phyloP scores from a whole-genome alignment of 2,113 vertebrate genomes.

The Sminthopsis crassicaudata region DNA sequence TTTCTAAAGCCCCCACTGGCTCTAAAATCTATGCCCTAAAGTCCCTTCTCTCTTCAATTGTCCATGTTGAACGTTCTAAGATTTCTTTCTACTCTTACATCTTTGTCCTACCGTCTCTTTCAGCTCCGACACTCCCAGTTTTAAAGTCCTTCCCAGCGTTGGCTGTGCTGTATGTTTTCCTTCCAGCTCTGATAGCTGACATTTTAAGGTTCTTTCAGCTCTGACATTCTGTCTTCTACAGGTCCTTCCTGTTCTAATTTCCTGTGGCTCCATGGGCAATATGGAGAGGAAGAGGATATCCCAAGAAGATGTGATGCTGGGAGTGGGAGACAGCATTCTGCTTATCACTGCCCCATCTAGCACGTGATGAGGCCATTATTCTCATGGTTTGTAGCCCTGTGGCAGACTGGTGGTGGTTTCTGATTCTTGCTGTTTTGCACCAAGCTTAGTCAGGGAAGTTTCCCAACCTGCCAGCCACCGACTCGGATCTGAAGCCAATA shows the following conservation, averaged over 20 bases:
- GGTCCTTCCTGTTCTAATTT: not conserved
- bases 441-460: slow-evolving; percentile 5
- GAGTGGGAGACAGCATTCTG: not conserved
- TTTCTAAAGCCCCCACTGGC: not conserved
- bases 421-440: slow-evolving; percentile 26
- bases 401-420: not conserved
- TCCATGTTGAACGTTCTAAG: not conserved
- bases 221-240: not conserved
- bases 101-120: not conserved
- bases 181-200: not conserved
- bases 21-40: not conserved
- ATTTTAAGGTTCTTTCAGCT: not conserved
- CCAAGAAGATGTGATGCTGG: not conserved
- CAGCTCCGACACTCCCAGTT: not conserved
- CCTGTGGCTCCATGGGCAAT: not conserved
- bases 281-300: not conserved
- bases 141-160: not conserved
- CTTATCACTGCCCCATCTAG: not conserved
- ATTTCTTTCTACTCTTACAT: not conserved
- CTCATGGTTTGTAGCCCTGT: not conserved
- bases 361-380: not conserved
- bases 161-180: not conserved
- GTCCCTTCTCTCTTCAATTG: not conserved
- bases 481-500: not conserved
- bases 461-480: not conserved